Base-by-base conservation (phyloP, 2,888 invertebrate species). In the Polyploca ridens region DNA sequence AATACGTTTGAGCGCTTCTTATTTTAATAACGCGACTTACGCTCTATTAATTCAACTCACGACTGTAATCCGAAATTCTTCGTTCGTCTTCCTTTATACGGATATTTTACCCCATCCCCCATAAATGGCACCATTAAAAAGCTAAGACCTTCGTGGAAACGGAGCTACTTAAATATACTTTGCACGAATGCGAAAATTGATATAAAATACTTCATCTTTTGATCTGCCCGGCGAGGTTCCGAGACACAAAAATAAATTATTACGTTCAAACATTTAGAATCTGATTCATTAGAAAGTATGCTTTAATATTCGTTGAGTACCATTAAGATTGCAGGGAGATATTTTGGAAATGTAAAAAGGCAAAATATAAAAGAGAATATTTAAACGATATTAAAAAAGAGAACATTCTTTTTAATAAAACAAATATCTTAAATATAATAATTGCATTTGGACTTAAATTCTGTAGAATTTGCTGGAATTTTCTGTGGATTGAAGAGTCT, bases 111-210 rank as follows among this genome's bases (percentile, higher is more conserved):
- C 84, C 82, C 83, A 80, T 84, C 84, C 78, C 73, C 84, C 86
- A 85, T 89, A 90, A 91, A 91, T 87, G 87, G 86, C 74, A 74
- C 86, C 87, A 90, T 92, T 90, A 91, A 90, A 90, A 90, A 86
- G 87, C 90, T 86, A 86, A 89, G 85, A 86, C 85, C 81, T 81
- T 75, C 71, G 67, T 73, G 82, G 82, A 81, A 84, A 81, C 78
- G 79, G 84, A 78, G 82, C 87, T 88, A 82, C 89, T 91, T 90
- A 88, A 90, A 87, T 91, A 92, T 90, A 90, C 91, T 88, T 87
- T 79, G 90, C 91, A 91, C 90, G 91, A 84, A 84, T 88, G 88
- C 87, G 86, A 88, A 91, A 91, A 91, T 91, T 91, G 92, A 91
- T 90, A 91, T 91, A 90, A 90, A 90, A 90, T 90, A 87, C 88